Percentiles rank a stretch among this genome's conserved stretches.
phyloP scores from a whole-genome alignment of 2,113 vertebrate genomes.

The Suncus etruscus region DNA sequence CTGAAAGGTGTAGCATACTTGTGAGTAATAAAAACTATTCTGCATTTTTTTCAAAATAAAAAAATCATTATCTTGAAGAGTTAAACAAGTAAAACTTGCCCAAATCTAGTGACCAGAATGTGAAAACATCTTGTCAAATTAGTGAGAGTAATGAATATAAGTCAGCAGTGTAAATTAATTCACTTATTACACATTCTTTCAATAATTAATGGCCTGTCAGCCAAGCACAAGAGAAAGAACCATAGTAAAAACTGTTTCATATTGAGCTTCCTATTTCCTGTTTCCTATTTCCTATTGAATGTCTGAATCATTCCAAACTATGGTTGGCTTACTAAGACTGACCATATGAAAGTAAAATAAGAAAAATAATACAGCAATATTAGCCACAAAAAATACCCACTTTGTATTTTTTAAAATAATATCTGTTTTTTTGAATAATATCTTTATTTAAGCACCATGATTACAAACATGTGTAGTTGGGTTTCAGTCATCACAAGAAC shows the following conservation, averaged over 20 bases:
- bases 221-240: background rate
- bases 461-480: too few relatives aligned
- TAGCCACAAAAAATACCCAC: too few relatives aligned
- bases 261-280: too few relatives aligned
- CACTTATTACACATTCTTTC: conserved; percentile 26
- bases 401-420: too few relatives aligned
- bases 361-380: too few relatives aligned
- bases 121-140: background rate
- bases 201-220: conserved; percentile 6
- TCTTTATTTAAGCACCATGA: too few relatives aligned
- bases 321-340: conserved; percentile 61
- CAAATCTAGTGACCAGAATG: conserved; percentile 31
- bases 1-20: background rate
- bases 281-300: background rate
- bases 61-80: conserved; percentile 22
- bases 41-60: conserved; percentile 42
- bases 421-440: too few relatives aligned
- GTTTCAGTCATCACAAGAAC: too few relatives aligned
- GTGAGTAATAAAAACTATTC: background rate
- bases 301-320: conserved; percentile 23
- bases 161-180: conserved; percentile 17
- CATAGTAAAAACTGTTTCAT: background rate
- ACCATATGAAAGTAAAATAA: conserved; percentile 36
- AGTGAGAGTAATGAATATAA: background rate
- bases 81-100: background rate